Evolutionary conservation across 2,797 vertebrate species (phyloP).

Genomic region (Callimico goeldii): DNA sequence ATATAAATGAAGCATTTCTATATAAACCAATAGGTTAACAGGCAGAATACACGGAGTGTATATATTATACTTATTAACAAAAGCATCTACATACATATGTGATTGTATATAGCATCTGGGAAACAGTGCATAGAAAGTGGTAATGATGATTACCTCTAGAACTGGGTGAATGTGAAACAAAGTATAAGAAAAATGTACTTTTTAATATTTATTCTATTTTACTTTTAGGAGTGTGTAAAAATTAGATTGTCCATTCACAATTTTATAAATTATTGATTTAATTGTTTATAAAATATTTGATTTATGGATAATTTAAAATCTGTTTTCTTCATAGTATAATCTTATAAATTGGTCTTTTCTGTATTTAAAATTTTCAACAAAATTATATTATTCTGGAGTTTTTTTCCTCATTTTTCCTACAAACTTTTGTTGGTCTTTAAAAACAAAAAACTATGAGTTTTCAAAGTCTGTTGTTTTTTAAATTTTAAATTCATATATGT

Average conservation of each 20-base stretch:
- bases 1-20: background rate
- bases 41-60: background rate
- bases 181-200: background rate
- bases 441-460: background rate
- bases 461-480: background rate
- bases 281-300: background rate
- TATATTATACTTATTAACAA: background rate
- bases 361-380: background rate
- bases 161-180: background rate
- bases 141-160: background rate
- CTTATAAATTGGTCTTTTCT: background rate
- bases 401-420: background rate
- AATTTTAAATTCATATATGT: background rate
- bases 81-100: background rate
- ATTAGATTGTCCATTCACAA: background rate
- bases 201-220: background rate
- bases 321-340: background rate
- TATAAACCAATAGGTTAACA: background rate
- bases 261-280: background rate
- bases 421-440: background rate
- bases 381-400: background rate
- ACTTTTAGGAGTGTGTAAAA: background rate
- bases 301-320: background rate
- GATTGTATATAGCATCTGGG: background rate
- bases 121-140: background rate